A percentile compares a stretch with the other conserved stretches of the same genome.
Conservation (phyloP, 1,140 invertebrate species). For the Bombyx mandarina region DNA sequence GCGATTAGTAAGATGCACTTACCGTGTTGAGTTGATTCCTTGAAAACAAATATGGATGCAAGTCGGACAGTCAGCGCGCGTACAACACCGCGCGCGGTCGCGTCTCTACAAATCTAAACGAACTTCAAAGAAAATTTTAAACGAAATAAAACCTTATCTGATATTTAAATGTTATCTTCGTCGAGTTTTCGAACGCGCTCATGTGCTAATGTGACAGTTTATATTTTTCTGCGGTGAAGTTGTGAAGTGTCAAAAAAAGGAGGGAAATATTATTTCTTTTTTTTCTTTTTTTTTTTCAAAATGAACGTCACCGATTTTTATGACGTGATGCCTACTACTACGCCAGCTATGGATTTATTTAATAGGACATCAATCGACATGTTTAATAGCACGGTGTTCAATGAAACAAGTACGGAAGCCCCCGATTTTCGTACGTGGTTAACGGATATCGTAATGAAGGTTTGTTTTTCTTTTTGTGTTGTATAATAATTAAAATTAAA, state of each 20-base stretch:
- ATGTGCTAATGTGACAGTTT: slow-evolving; percentile 13
- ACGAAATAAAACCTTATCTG: slow-evolving; percentile 36
- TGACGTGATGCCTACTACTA: slow-evolving; percentile 10
- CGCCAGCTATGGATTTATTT: slow-evolving; percentile 18
- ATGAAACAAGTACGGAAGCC: slow-evolving; percentile 23
- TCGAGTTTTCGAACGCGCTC: slow-evolving; percentile 21
- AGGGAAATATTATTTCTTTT: slow-evolving; percentile 10
- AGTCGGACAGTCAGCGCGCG: slow-evolving; percentile 11
- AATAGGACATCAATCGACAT: not conserved
- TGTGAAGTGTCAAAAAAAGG: not conserved
- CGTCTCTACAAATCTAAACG: slow-evolving; percentile 11
- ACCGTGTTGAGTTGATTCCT: not conserved
- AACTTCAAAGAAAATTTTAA: slow-evolving; percentile 12
- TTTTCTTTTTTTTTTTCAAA: slow-evolving; percentile 19
- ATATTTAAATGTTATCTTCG: slow-evolving; percentile 34
- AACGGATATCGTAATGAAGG: slow-evolving; percentile 36
- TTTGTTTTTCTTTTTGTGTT: slow-evolving; percentile 20
- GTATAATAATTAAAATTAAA: not conserved
- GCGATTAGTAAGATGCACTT: no score
- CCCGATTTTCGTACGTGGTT: slow-evolving; percentile 36
- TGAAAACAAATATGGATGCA: slow-evolving; percentile 5
- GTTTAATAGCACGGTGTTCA: slow-evolving; percentile 15
- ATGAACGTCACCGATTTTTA: slow-evolving; percentile 40
- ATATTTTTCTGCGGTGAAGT: slow-evolving; percentile 17
- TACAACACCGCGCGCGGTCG: slow-evolving; percentile 22